These are phyloP conservation scores for Carcharodon carcharias DNA, from an alignment of 2,797 vertebrate species.

Conservation along the genomic window DNA sequence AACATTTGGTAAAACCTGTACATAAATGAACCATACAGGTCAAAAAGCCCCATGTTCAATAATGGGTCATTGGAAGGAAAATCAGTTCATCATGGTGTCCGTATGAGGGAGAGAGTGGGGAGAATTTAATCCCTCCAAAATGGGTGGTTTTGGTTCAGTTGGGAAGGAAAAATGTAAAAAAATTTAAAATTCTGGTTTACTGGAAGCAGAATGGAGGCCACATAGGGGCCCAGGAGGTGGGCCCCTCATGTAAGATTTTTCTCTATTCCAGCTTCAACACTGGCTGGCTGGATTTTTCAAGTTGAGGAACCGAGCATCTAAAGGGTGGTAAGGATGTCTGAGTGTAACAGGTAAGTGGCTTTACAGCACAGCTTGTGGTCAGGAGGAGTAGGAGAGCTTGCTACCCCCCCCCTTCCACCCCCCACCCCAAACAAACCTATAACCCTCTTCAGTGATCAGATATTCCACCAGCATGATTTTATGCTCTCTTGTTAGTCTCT, in stretches of 20 bases:
- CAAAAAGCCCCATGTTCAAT: neutral
- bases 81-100: neutral
- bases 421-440: neutral
- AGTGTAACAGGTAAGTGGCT: neutral
- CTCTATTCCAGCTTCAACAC: neutral
- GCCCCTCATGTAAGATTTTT: neutral
- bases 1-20: neutral
- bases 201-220: neutral
- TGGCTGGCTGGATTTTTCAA: neutral
- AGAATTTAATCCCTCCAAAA: neutral
- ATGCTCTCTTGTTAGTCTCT: neutral
- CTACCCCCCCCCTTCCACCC: too few relatives aligned
- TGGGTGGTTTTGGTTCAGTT: neutral
- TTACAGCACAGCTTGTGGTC: neutral
- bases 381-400: neutral
- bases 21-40: neutral
- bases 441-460: neutral
- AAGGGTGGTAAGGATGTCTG: neutral
- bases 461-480: neutral
- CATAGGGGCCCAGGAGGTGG: too few relatives aligned
- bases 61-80: neutral
- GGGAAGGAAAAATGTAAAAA: neutral
- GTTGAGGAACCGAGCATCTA: neutral
- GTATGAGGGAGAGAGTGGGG: neutral
- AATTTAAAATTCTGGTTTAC: neutral